A percentile compares a stretch with the other conserved stretches of the same genome.
Conservation (phyloP, 2,113 vertebrate genomes). For the Melanerpes aurifrons region DNA sequence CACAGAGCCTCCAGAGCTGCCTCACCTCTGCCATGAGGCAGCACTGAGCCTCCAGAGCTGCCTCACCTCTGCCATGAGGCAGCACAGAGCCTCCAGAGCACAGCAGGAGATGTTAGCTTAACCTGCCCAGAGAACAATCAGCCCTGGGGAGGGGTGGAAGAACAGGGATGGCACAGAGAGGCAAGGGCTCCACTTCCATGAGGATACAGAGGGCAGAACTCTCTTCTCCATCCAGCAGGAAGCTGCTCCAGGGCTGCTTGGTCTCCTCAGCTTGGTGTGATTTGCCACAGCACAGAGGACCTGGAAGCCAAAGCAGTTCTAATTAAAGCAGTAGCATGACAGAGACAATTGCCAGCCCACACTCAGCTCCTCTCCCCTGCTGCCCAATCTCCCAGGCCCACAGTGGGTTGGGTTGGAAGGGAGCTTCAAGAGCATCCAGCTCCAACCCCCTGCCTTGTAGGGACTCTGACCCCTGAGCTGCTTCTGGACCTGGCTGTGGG, state of each 20-base stretch:
- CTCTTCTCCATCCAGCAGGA: not conserved
- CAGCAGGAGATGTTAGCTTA: not conserved
- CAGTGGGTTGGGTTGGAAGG: no score
- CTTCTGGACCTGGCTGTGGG: not conserved
- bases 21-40: no score
- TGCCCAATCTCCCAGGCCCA: not conserved
- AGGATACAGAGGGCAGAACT: not conserved
- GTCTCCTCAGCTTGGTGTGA: not conserved
- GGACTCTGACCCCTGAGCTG: not conserved
- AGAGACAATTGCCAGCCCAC: not conserved
- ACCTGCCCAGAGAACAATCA: fast-evolving
- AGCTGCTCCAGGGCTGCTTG: fast-evolving
- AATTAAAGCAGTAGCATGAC: not conserved
- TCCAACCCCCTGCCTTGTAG: not conserved
- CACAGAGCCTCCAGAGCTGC: no score
- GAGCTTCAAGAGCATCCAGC: fast-evolving
- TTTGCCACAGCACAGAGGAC: not conserved
- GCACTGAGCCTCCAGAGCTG: no score
- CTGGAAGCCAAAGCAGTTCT: not conserved
- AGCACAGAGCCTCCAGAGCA: not conserved
- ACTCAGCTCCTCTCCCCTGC: not conserved
- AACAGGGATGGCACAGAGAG: not conserved
- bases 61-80: not conserved
- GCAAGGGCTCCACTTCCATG: fast-evolving
- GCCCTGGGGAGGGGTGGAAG: not conserved